Evolutionary conservation across 1,140 invertebrate species (phyloP), one percentile per base, ranked within the genome.

Genomic region (Antheraea pernyi): DNA sequence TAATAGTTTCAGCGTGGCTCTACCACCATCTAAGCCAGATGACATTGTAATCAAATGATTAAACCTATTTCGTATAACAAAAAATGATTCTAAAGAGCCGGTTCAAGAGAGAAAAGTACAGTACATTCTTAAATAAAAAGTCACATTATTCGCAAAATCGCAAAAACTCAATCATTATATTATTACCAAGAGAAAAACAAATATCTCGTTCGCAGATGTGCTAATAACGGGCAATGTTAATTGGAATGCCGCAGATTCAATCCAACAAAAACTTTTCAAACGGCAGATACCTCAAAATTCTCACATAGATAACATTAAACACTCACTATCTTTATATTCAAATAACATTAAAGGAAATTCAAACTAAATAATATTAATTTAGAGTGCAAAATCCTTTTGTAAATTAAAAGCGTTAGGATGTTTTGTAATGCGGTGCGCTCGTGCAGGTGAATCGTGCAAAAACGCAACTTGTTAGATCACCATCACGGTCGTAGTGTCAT

Each of bases 381-480:
- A 60, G 9, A 60, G 59, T 19, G 10, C 1, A 60, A 60, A 19
- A 19, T 60, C 6, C n/a, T 10, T 19, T 60, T 18, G 7, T 60
- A n/a, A 60, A 60, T 60, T 42, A 10, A 10, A 64, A 36, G 5
- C 16, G 30, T 64, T 76, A 69, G 46, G 67, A 46, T 37, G 61
- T 67, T 74, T 46, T 61, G 19, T 37, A 30, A 46, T 36, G 22
- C 39, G 68, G 58, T 13, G 36, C 30, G 48, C 59, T 22, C 19
- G 67, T 42, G 65, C 72, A 72, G 73, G 65, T 69, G 76, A 75
- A 65, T 83, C 83, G 81, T 82, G 83, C 81, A 82, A 82, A 85
- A 85, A 85, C 80, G 75, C 78, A 80, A 78, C 58, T 19, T 22
- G 59, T 83, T 79, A 82, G 77, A 82, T 85, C 83, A 84, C 77